Evolutionary conservation across 2,888 invertebrate species (phyloP).

Genomic region (Apodemia zela): DNA sequence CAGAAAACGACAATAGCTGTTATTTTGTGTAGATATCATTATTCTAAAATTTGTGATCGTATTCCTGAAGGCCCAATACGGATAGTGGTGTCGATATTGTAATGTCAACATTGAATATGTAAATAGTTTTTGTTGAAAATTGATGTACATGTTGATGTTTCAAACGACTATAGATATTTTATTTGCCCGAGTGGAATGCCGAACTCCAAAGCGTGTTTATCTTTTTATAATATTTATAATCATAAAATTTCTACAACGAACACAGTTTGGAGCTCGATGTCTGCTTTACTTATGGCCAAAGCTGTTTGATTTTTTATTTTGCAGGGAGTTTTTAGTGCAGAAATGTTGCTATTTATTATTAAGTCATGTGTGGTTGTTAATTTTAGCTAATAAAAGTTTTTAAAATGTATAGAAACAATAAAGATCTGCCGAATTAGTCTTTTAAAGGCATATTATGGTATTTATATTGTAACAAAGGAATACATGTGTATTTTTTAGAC

Average conservation of each 20-base stretch:
- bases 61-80: background rate
- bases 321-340: slow-evolving; percentile 24
- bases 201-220: slow-evolving; percentile 21
- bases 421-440: slow-evolving; percentile 74
- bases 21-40: background rate
- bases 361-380: slow-evolving; percentile 22
- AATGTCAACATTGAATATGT: slow-evolving; percentile 50
- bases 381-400: slow-evolving; percentile 66
- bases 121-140: slow-evolving; percentile 72
- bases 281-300: slow-evolving; percentile 8
- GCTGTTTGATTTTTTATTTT: slow-evolving; percentile 20
- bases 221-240: slow-evolving; percentile 13
- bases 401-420: slow-evolving; percentile 53
- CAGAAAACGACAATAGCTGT: no score
- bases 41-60: background rate
- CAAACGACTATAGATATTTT: slow-evolving; percentile 50
- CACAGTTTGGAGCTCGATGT: background rate
- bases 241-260: slow-evolving; percentile 5
- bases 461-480: slow-evolving; percentile 40
- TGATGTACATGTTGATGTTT: slow-evolving; percentile 75
- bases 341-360: slow-evolving; percentile 18
- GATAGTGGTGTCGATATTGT: slow-evolving; percentile 61
- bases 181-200: slow-evolving; percentile 30
- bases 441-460: slow-evolving; percentile 52
- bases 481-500: slow-evolving; percentile 31